Percentiles rank a stretch among this genome's conserved stretches.
Evolutionary conservation across 64 coral and sea anemone species (phyloP).

Genomic region (Hydrozoanthus tunicans): DNA sequence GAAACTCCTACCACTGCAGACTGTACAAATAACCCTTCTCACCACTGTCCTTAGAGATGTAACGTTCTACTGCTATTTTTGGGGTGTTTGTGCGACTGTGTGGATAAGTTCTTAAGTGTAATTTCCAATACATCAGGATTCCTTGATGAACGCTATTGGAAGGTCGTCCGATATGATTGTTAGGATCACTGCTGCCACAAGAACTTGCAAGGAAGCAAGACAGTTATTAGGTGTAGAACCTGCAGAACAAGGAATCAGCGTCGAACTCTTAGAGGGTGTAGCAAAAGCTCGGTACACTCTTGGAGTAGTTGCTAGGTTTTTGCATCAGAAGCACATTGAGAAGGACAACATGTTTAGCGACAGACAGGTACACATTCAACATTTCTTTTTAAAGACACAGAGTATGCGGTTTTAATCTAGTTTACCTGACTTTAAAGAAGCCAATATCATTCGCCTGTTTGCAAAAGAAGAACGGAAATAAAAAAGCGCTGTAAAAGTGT

Average conservation of each 20-base stretch:
- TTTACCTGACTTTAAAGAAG: too few species aligned
- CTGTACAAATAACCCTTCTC: too few species aligned
- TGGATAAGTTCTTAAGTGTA: too few species aligned
- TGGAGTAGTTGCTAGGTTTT: slow-evolving; percentile 42
- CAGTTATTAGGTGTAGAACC: background rate
- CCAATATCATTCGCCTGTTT: too few species aligned
- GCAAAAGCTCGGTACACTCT: slow-evolving; percentile 29
- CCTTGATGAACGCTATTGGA: background rate
- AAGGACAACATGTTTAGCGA: background rate
- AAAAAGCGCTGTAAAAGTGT: too few species aligned
- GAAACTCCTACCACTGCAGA: too few species aligned
- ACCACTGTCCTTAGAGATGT: too few species aligned
- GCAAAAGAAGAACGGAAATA: too few species aligned
- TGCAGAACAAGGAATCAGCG: background rate
- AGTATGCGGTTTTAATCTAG: too few species aligned
- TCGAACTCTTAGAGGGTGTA: slow-evolving; percentile 22
- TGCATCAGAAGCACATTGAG: background rate
- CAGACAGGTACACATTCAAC: slow-evolving; percentile 16
- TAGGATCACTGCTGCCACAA: background rate
- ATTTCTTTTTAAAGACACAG: too few species aligned
- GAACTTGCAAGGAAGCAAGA: slow-evolving; percentile 16
- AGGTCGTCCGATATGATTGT: slow-evolving; percentile 2
- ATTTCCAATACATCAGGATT: background rate
- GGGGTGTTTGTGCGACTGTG: too few species aligned
- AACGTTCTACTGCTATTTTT: too few species aligned